Evolutionary conservation across 2,113 vertebrate genomes (phyloP).

Genomic region (Protomyctophum bolini): DNA sequence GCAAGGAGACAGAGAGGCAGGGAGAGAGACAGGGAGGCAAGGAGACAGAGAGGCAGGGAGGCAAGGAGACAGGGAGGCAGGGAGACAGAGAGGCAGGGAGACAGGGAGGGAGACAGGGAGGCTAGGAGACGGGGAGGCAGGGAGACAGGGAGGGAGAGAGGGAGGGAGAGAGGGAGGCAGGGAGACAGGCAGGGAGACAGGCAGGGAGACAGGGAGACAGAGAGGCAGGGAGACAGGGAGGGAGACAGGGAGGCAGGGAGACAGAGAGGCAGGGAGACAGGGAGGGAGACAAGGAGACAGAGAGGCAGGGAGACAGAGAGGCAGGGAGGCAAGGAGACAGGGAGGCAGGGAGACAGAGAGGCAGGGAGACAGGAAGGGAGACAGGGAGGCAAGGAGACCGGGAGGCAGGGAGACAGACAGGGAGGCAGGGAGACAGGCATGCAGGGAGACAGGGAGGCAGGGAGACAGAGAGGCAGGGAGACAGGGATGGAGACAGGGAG

Average conservation of each 20-base stretch:
- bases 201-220: not conserved
- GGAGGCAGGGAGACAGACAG: not conserved
- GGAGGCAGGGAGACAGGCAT: not conserved
- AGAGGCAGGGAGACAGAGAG: slow-evolving; percentile 34
- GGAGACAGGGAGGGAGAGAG: not conserved
- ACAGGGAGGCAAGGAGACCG: no score
- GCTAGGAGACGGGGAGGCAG: slow-evolving; percentile 47
- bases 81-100: not conserved
- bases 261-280: slow-evolving; percentile 12
- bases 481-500: not conserved
- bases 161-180: no score
- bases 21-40: slow-evolving; percentile 28
- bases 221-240: not conserved
- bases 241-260: slow-evolving; percentile 6
- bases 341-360: slow-evolving; percentile 39
- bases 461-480: not conserved
- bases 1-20: slow-evolving; percentile 32
- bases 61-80: no score
- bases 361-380: slow-evolving; percentile 29
- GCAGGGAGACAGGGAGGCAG: not conserved
- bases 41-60: slow-evolving; percentile 42
- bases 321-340: slow-evolving; percentile 24
- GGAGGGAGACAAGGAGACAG: slow-evolving; percentile 43
- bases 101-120: slow-evolving; percentile 28
- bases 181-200: slow-evolving; percentile 1